A percentile compares a stretch with the other conserved stretches of the same genome.
These are phyloP conservation scores for Dicrurus megarhynchus DNA, from an alignment of 2,113 vertebrate species.

Conservation along the genomic window DNA sequence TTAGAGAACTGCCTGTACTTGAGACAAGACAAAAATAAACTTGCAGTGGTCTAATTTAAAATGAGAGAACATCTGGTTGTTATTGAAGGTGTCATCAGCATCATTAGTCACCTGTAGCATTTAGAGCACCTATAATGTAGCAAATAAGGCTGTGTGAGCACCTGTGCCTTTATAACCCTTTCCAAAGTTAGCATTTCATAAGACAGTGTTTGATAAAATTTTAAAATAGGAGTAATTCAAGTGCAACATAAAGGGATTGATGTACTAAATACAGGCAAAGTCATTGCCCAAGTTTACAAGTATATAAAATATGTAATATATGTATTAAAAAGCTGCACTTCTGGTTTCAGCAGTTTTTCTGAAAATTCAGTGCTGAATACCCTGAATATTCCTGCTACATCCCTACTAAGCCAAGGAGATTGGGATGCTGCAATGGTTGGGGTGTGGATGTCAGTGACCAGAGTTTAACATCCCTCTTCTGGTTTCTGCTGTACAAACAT, in stretches of 20 bases:
- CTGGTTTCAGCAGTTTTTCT: neutral
- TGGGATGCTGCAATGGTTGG: neutral
- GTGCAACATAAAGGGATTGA: neutral
- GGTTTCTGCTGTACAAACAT: neutral
- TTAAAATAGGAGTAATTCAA: neutral
- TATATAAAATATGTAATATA: neutral
- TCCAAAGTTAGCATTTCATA: neutral
- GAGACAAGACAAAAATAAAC: neutral
- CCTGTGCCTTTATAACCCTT: neutral
- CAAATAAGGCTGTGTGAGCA: neutral
- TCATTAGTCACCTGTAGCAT: neutral
- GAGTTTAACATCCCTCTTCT: neutral
- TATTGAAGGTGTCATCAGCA: neutral
- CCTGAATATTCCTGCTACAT: neutral
- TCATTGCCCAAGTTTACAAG: neutral
- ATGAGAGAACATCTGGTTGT: neutral
- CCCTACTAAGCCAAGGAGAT: neutral
- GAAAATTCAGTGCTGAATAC: neutral
- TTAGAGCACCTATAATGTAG: neutral
- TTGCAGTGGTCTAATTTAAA: neutral
- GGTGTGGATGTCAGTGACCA: too few species aligned
- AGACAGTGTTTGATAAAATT: neutral
- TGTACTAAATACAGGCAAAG: neutral
- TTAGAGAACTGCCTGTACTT: too few species aligned
- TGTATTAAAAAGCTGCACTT: neutral